Conservation (phyloP, 2,113 vertebrate genomes). For the Lonchura striata region DNA sequence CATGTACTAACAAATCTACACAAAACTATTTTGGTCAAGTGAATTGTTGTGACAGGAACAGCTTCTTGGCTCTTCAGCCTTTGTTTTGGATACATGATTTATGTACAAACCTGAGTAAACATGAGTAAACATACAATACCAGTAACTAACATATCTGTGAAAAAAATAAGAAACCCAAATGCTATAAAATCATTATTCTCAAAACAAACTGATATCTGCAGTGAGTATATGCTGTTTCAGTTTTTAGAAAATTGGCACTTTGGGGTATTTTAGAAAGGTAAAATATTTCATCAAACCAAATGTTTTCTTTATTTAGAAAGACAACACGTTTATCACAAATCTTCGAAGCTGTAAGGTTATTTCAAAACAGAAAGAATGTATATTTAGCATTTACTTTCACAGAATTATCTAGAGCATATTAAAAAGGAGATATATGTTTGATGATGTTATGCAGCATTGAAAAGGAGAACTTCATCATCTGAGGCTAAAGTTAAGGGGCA, state of each 20-base stretch:
- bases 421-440: neutral
- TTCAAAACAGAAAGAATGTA: neutral
- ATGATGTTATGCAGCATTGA: neutral
- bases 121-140: neutral
- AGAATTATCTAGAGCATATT: neutral
- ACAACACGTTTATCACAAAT: neutral
- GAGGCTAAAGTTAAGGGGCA: neutral
- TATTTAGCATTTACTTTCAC: neutral
- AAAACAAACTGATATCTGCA: neutral
- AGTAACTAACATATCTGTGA: neutral
- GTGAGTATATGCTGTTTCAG: neutral
- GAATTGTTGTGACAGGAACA: neutral
- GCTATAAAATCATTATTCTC: neutral
- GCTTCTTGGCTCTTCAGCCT: neutral
- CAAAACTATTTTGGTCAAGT: neutral
- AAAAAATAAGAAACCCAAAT: neutral
- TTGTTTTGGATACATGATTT: neutral
- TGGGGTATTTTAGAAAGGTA: neutral
- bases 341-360: neutral
- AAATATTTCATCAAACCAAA: neutral
- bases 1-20: constrained; percentile 77
- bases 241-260: neutral
- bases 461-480: neutral
- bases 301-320: neutral
- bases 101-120: neutral